Evolutionary conservation across 2,797 vertebrate species (phyloP).

Genomic region (Falco concolor): DNA sequence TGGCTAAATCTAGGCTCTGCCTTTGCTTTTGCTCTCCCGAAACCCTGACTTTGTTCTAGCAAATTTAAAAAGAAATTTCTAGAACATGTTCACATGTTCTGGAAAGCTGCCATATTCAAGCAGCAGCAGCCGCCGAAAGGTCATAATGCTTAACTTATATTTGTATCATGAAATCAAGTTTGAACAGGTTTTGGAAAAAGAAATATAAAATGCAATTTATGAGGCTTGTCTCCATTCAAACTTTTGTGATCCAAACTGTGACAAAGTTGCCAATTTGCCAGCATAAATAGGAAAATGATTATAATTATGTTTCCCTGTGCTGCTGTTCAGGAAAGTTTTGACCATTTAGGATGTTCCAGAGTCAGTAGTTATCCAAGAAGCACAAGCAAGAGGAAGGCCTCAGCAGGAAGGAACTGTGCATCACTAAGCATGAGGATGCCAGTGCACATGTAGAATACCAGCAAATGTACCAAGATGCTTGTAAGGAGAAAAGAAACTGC

Average conservation of each 20-base stretch:
- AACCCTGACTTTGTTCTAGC: background rate
- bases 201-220: constrained; percentile 26
- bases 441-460: background rate
- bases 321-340: constrained; percentile 57
- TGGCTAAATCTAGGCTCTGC: background rate
- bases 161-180: constrained; percentile 1
- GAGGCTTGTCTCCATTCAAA: constrained; percentile 27
- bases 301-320: background rate
- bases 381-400: background rate
- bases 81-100: background rate
- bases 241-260: constrained; percentile 40
- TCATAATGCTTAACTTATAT: background rate
- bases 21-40: background rate
- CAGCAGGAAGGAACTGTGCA: constrained; percentile 31
- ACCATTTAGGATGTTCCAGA: constrained; percentile 51
- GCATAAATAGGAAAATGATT: constrained; percentile 64
- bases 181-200: constrained; percentile 41
- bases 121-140: background rate
- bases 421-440: background rate
- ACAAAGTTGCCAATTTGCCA: constrained; percentile 62
- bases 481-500: background rate
- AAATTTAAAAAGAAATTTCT: constrained; percentile 16
- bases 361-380: constrained; percentile 34
- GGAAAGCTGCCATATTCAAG: background rate
- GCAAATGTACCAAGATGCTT: background rate